Conservation (phyloP, 2,888 invertebrate species). For the Andrena camellia region DNA sequence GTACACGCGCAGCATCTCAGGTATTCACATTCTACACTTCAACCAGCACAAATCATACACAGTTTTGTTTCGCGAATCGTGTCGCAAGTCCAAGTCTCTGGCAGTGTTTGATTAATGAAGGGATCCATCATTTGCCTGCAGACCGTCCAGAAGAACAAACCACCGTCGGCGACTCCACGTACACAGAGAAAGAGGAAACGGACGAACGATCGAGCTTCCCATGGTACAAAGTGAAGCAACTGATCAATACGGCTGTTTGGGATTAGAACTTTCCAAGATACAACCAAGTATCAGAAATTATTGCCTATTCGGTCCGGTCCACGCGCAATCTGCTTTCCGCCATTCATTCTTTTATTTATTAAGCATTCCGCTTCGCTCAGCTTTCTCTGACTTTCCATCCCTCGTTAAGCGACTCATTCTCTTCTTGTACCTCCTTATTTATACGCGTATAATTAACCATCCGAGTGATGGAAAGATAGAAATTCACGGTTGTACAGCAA, state of each 20-base stretch:
- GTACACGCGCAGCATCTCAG: slow-evolving; percentile 84
- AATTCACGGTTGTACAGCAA: no score
- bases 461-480: background rate
- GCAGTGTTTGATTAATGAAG: background rate
- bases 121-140: background rate
- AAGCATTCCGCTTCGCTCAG: slow-evolving; percentile 35
- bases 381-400: slow-evolving; percentile 25
- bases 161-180: background rate
- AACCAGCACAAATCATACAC: background rate
- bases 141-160: slow-evolving; percentile 13
- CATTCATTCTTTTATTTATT: slow-evolving; percentile 51
- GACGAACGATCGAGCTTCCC: slow-evolving; percentile 86
- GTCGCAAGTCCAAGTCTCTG: background rate
- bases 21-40: slow-evolving; percentile 65
- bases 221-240: slow-evolving; percentile 91
- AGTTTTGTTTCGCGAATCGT: background rate
- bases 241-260: slow-evolving; percentile 90
- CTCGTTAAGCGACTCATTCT: slow-evolving; percentile 7
- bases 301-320: background rate
- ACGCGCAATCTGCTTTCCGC: slow-evolving; percentile 23
- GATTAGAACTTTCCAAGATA: slow-evolving; percentile 84
- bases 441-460: background rate
- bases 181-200: background rate
- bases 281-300: slow-evolving; percentile 17
- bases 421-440: slow-evolving; percentile 30